These are phyloP conservation scores for Hucho hucho DNA, from an alignment of 2,113 vertebrate species.

Conservation along the genomic window DNA sequence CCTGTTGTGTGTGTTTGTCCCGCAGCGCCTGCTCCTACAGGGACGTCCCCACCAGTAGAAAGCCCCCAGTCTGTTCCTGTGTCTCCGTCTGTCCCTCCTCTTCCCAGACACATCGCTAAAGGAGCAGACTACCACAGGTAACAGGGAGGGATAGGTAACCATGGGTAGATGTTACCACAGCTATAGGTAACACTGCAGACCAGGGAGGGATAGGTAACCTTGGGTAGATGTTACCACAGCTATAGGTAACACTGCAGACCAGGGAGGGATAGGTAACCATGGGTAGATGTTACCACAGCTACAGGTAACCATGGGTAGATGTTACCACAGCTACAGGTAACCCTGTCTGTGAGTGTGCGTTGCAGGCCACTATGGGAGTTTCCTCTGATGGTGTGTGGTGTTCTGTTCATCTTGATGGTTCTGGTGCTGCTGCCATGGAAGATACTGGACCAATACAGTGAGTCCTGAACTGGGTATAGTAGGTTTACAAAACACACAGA, in stretches of 20 bases:
- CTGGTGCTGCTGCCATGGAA: constrained; percentile 35
- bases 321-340: no score
- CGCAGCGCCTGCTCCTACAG: background rate
- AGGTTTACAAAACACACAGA: no score
- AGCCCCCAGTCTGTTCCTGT: background rate
- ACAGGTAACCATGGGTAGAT: background rate
- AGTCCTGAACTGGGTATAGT: constrained; percentile 16
- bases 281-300: constrained; percentile 1
- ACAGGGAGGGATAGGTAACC: background rate
- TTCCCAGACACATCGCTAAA: constrained; percentile 27
- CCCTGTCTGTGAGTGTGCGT: constrained; percentile 10
- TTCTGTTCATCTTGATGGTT: constrained; percentile 41
- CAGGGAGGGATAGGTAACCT: background rate
- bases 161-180: background rate
- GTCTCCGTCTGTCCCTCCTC: constrained; percentile 17
- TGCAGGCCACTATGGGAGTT: constrained; percentile 47
- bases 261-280: background rate
- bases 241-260: background rate
- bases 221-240: background rate
- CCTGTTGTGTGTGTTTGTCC: constrained; percentile 18
- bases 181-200: background rate
- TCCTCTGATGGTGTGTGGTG: constrained; percentile 38
- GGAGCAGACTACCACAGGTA: constrained; percentile 30
- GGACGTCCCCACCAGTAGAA: constrained; percentile 3
- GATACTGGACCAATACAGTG: constrained; percentile 52